These are phyloP conservation scores for Anolis carolinensis DNA, from an alignment of 2,113 vertebrate species.

Conservation along the genomic window DNA sequence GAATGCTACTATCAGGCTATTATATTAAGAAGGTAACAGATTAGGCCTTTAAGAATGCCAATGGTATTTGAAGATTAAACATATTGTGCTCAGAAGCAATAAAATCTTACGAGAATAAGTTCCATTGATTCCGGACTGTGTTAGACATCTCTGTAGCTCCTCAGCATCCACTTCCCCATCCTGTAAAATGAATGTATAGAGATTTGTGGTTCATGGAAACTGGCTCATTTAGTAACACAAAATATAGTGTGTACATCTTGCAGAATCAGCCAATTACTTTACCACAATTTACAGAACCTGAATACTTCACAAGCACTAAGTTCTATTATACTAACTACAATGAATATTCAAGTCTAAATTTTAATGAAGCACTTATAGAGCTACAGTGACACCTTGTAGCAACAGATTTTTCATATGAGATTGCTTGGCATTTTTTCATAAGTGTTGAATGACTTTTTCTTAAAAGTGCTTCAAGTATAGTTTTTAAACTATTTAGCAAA, in stretches of 20 bases:
- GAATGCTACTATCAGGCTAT: background rate
- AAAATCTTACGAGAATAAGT: slow-evolving; percentile 81
- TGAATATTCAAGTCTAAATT: background rate
- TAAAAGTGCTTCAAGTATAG: background rate
- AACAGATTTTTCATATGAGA: slow-evolving; percentile 10
- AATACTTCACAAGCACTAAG: background rate
- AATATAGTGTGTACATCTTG: background rate
- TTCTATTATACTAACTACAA: background rate
- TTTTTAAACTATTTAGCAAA: background rate
- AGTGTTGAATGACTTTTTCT: background rate
- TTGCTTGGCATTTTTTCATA: background rate
- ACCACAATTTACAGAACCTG: background rate
- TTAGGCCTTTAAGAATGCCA: background rate
- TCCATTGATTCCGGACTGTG: slow-evolving; percentile 85
- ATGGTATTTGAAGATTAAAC: background rate
- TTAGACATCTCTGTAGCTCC: slow-evolving; percentile 88
- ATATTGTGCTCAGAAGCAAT: background rate
- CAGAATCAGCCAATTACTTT: background rate
- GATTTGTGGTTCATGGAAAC: slow-evolving; percentile 6
- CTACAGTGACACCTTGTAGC: background rate
- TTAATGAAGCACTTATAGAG: background rate
- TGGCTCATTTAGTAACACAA: slow-evolving; percentile 15
- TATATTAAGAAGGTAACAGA: background rate
- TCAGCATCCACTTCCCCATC: slow-evolving; percentile 87
- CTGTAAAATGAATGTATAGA: slow-evolving; percentile 65